Evolutionary conservation across 2,888 invertebrate genomes (phyloP).

Genomic region (Brachynemurus nebulosus): DNA sequence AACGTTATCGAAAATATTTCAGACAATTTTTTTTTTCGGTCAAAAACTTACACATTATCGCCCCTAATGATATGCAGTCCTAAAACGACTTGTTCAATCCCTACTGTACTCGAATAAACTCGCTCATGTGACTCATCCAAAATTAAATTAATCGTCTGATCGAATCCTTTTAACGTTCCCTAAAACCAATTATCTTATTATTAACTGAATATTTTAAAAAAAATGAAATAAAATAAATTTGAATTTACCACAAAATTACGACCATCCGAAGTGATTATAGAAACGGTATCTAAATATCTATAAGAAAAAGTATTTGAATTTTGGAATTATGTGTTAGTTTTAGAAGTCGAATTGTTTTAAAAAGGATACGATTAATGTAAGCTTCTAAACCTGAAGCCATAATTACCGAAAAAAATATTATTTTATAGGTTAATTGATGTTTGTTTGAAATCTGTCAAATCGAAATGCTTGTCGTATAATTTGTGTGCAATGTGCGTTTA

Average conservation of each 20-base stretch:
- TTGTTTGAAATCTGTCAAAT: no score
- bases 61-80: slow-evolving; percentile 97
- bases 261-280: slow-evolving; percentile 92
- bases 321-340: background rate
- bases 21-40: background rate
- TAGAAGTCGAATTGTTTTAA: slow-evolving; percentile 9
- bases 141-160: slow-evolving; percentile 98
- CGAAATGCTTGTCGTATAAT: no score
- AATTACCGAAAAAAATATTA: no score
- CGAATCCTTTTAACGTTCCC: slow-evolving; percentile 96
- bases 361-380: slow-evolving; percentile 71
- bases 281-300: slow-evolving; percentile 56
- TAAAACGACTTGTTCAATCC: slow-evolving; percentile 89
- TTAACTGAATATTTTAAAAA: slow-evolving; percentile 4
- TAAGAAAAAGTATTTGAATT: slow-evolving; percentile 14
- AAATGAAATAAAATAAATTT: background rate
- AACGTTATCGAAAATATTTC: background rate
- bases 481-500: no score
- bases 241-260: slow-evolving; percentile 75
- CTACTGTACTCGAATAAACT: slow-evolving; percentile 85
- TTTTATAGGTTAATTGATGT: no score
- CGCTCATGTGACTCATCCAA: slow-evolving; percentile 96
- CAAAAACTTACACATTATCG: slow-evolving; percentile 87
- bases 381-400: slow-evolving; percentile 80
- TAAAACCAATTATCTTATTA: slow-evolving; percentile 26